phyloP scores from a whole-genome alignment of 1,140 invertebrate species.

The Probaryconus sp. region DNA sequence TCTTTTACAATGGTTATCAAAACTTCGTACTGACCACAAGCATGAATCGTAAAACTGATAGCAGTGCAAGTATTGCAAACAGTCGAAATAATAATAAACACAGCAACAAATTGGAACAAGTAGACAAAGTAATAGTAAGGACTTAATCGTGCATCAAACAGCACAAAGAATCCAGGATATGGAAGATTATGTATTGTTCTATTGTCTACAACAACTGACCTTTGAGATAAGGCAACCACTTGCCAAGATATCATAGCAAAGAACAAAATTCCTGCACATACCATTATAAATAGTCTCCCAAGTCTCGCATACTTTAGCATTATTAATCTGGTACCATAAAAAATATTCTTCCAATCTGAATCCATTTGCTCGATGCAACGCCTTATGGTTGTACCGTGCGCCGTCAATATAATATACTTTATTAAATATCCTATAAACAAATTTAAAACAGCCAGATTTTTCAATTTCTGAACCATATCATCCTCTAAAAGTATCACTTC shows the following conservation, averaged over 20 bases:
- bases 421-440: constrained; percentile 15
- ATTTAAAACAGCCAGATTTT: constrained; percentile 7
- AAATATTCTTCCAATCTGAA: constrained; percentile 7
- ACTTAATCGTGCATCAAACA: background rate
- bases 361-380: constrained; percentile 15
- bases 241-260: background rate
- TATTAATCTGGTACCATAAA: background rate
- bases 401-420: constrained; percentile 6
- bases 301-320: constrained; percentile 5
- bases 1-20: too few relatives aligned
- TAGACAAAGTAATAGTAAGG: constrained; percentile 7
- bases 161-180: background rate
- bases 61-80: too few relatives aligned
- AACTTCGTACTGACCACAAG: too few relatives aligned
- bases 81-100: background rate
- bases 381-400: background rate
- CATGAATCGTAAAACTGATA: too few relatives aligned
- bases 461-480: background rate
- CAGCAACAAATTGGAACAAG: background rate
- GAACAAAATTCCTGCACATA: constrained; percentile 1
- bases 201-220: background rate
- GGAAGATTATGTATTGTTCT: constrained; percentile 12
- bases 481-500: background rate
- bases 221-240: background rate
- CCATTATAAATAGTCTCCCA: background rate